phyloP scores from a whole-genome alignment of 2,113 vertebrate species.

The Onychostruthus taczanowskii region DNA sequence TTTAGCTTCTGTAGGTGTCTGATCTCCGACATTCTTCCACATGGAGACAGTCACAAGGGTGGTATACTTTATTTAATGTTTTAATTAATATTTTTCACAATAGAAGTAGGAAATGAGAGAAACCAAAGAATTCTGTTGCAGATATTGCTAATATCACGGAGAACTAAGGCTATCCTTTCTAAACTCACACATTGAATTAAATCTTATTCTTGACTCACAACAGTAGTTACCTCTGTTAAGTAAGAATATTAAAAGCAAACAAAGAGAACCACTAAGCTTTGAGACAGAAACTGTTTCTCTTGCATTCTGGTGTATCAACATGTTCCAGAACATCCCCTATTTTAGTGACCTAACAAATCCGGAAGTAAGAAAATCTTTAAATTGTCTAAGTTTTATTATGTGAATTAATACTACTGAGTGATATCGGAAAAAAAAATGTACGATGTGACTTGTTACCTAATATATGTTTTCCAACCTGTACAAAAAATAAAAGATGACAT shows the following conservation, averaged over 20 bases:
- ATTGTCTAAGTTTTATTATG: background rate
- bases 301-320: background rate
- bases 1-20: background rate
- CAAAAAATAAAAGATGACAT: background rate
- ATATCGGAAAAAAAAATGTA: fast-evolving
- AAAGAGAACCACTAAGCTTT: background rate
- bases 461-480: background rate
- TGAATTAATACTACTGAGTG: background rate
- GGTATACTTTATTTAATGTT: background rate
- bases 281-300: background rate
- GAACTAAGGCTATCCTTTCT: background rate
- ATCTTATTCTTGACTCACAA: background rate
- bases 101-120: background rate
- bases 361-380: background rate
- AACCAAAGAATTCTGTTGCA: background rate
- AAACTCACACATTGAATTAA: background rate
- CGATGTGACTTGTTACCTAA: background rate
- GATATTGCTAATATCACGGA: background rate
- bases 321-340: background rate
- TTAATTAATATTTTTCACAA: background rate
- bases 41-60: background rate
- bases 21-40: background rate
- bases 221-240: background rate
- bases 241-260: background rate
- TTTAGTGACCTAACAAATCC: background rate